phyloP scores from a whole-genome alignment of 2,113 vertebrate genomes.

The Syrrhaptes paradoxus region DNA sequence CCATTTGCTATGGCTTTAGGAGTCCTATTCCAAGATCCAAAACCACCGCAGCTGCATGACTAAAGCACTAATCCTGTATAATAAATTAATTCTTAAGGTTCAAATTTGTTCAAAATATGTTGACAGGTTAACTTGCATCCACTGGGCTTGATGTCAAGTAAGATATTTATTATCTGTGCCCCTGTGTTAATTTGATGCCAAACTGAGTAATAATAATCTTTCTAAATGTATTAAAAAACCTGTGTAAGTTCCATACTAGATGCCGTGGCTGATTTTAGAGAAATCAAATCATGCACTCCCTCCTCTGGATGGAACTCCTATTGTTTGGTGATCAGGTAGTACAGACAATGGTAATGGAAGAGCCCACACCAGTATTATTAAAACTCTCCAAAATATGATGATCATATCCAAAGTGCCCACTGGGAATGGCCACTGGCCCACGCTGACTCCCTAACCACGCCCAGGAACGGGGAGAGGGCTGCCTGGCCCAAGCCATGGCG shows the following conservation, averaged over 20 bases:
- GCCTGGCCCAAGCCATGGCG: neutral
- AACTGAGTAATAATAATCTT: neutral
- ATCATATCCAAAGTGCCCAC: neutral
- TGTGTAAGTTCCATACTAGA: neutral
- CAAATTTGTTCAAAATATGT: neutral
- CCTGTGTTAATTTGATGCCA: neutral
- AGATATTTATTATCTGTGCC: neutral
- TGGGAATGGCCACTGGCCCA: neutral
- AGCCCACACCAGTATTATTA: neutral
- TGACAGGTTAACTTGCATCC: neutral
- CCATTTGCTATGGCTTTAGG: neutral
- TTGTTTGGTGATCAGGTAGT: neutral
- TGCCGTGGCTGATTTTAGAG: neutral
- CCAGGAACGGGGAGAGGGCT: neutral
- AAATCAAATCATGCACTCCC: neutral
- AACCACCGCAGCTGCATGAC: neutral
- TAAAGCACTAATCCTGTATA: neutral
- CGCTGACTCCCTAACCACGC: rapidly evolving
- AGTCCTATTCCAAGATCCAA: neutral
- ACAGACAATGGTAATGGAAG: neutral
- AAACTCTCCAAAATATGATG: neutral
- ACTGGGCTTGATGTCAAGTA: neutral
- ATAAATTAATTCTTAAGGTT: neutral
- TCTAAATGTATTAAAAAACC: neutral
- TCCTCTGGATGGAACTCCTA: neutral